Evolutionary conservation across 2,113 vertebrate species (phyloP).

Genomic region (Rhipidura dahli): DNA sequence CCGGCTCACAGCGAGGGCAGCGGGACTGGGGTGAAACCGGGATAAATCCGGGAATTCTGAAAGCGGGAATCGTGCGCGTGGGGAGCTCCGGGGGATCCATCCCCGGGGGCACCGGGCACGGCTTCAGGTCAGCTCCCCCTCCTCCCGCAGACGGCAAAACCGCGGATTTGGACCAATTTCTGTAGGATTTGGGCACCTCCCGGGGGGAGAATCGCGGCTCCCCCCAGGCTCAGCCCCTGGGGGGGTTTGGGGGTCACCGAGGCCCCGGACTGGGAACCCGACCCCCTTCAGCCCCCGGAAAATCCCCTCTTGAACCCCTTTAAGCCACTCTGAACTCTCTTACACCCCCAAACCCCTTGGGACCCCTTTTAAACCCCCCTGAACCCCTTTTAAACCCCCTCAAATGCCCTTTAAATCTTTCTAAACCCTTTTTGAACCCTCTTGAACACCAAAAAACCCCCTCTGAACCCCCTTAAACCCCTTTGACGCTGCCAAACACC

Average conservation of each 20-base stretch:
- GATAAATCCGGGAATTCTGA: not conserved
- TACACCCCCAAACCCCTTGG: no score
- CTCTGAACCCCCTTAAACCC: not conserved
- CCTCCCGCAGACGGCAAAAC: no score
- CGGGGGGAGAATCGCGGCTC: not conserved
- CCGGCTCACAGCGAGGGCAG: fast-evolving
- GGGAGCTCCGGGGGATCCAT: not conserved
- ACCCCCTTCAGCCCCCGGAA: not conserved
- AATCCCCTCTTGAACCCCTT: not conserved
- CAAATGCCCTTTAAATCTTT: not conserved
- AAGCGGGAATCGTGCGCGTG: fast-evolving
- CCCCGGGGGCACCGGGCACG: not conserved
- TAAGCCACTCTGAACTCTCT: not conserved
- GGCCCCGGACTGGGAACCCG: not conserved
- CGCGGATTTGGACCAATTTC: fast-evolving
- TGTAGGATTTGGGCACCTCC: not conserved
- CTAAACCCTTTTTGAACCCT: not conserved
- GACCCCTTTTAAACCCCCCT: no score
- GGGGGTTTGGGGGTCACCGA: not conserved
- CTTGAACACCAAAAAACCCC: not conserved
- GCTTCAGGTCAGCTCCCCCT: not conserved
- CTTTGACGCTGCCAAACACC: not conserved
- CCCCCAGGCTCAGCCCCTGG: not conserved
- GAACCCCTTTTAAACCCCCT: not conserved
- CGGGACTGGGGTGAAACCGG: not conserved